Base-by-base conservation (phyloP, 2,113 vertebrate species). In the Boleophthalmus pectinirostris region DNA sequence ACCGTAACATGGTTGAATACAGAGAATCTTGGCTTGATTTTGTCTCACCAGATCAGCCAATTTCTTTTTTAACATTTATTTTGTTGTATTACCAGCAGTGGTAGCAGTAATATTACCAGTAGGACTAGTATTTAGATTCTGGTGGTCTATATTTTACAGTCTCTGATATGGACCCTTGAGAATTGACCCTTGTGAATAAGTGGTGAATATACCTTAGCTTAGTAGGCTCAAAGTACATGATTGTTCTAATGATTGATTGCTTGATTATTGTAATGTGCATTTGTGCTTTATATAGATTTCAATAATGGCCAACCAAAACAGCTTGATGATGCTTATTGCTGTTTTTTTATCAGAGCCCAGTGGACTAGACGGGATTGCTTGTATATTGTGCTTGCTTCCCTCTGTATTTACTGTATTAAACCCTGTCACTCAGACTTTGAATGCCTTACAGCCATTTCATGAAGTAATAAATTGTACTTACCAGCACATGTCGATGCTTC, bases 261-360 rank as follows among this genome's bases (percentile, higher is more conserved):
- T 38, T 49, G 47, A 5, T 49, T 49, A 14, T 49, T 49, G 5
- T 38, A 38, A 38, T 49, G 47, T 49, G 46, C 47, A 51, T 18
- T 16, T 51, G 47, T 51, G 47, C 5, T 51, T 51, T 51, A 51
- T 51, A 20, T 51, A 51, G 5, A 51, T 20, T 51, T 51, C 18
- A 49, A 49, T 5, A 7, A 10, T 10, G 38, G 35, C 38, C 38
- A 10, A 43, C 38, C 16, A 5, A 7, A 51, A 20, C 18, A 18
- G 47, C 20, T 7, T 51, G 47, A 51, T 29, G 23, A 60, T 29
- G 57, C 5, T 25, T 25, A 14, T 24, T 25, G 12, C 23, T 58
- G 56, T 70, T 79, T 84, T 68, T 24, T 65, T 82, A 87, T 73
- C 58, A 83, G 82, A 68, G 72, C 82, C 76, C 82, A 73, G 66